Evolutionary conservation across 2,888 invertebrate species (phyloP).

Genomic region (Ypsolopha sequella): DNA sequence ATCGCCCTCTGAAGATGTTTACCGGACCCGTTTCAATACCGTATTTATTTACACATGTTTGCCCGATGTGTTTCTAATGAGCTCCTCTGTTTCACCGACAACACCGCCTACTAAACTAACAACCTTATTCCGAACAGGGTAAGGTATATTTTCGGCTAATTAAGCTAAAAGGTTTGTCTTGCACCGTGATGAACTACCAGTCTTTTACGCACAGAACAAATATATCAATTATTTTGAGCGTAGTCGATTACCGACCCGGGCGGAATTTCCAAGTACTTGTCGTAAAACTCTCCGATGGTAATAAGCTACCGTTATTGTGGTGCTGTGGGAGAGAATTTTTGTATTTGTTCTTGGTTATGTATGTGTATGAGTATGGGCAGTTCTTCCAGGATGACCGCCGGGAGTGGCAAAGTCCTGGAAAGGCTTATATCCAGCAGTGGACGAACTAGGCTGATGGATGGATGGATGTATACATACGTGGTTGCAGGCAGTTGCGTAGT

Average conservation of each 20-base stretch:
- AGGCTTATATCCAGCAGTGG: too few relatives aligned
- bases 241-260: slow-evolving; percentile 59
- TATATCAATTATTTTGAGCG: slow-evolving; percentile 17
- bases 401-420: too few relatives aligned
- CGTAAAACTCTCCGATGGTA: slow-evolving; percentile 61
- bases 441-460: too few relatives aligned
- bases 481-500: too few relatives aligned
- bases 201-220: neutral
- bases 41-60: slow-evolving; percentile 62
- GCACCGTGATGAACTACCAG: too few relatives aligned
- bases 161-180: too few relatives aligned
- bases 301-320: slow-evolving; percentile 59
- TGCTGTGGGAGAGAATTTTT: neutral
- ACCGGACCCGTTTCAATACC: slow-evolving; percentile 21
- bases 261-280: slow-evolving; percentile 59
- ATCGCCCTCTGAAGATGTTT: slow-evolving; percentile 50
- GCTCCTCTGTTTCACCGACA: slow-evolving; percentile 30
- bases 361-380: too few relatives aligned
- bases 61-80: slow-evolving; percentile 59
- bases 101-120: slow-evolving; percentile 4
- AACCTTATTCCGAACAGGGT: too few relatives aligned
- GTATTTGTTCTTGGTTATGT: too few relatives aligned
- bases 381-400: too few relatives aligned
- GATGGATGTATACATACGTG: too few relatives aligned
- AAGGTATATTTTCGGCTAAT: too few relatives aligned